Evolutionary conservation across 2,888 invertebrate species (phyloP), one percentile per base, ranked within the genome.

Genomic region (Tromatobia lineatoria): DNA sequence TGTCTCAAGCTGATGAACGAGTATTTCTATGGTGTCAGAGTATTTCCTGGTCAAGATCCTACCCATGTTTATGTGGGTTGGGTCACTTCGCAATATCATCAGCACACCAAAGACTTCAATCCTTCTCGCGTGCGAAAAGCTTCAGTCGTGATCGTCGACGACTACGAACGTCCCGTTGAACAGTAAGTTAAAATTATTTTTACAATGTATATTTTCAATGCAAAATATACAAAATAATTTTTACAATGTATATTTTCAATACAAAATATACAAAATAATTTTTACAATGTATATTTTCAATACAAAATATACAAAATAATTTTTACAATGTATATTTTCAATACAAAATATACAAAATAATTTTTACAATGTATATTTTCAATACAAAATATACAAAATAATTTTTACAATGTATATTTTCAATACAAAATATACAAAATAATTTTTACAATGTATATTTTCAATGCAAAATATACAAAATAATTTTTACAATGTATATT

Each of bases 41-140:
- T 99, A 86, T 99, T 98, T 94, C 99, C 99, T 50, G 99, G 99
- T 76, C 99, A 99, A 94, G 99, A 99, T 92, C 98, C 98, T 0
- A 96, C 97, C 0, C 98, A 98, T 92, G 98, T 99, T 29, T 99
- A 98, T 94, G 97, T 99, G 0, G 99, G 99, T 20, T 99, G 99
- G 99, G 99, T 99, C 71, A 99, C 99, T 0, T 99, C 99, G 0
- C 99, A 99, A 92, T 99, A 99, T 94, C 98, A 98, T 92, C 94
- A 98, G 71, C 97, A 98, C 91, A 98, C 98, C 82, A 97, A 97
- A 89, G 97, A 98, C 91, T 98, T 99, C 93, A 98, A 98, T 93
- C 97, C 98, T 93, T 96, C 96, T 88, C 97, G 97, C 91, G 98
- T 98, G 0, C 96, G 97, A 71, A 97, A 97, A 91, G 96, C 96